Evolutionary conservation across 2,113 vertebrate species (phyloP).

Genomic region (Casuarius casuarius): DNA sequence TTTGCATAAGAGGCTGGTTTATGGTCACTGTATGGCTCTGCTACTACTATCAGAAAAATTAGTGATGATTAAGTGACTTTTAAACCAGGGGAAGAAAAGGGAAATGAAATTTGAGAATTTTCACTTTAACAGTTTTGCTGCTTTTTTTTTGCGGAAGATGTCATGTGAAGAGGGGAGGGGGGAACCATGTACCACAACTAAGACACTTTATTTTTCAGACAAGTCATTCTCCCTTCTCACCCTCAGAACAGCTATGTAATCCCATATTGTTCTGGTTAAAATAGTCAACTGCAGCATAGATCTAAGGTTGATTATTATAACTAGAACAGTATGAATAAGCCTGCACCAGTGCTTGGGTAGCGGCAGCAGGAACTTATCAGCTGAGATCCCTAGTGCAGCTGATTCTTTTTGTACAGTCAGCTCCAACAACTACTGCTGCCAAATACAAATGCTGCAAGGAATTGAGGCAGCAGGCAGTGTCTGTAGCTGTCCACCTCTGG

Average conservation of each 20-base stretch:
- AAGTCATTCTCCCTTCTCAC: not conserved
- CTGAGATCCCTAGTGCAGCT: not conserved
- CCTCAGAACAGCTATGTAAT: not conserved
- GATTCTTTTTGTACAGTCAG: not conserved
- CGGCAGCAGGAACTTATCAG: rapidly evolving
- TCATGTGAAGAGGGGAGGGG: not conserved
- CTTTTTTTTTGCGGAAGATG: not conserved
- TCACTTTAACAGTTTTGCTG: not conserved
- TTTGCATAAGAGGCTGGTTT: not conserved
- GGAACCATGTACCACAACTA: not conserved
- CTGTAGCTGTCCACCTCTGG: not conserved
- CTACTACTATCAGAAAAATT: not conserved
- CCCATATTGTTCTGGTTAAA: not conserved
- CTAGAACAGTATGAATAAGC: not conserved
- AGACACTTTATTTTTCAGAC: not conserved
- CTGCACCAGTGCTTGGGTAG: not conserved
- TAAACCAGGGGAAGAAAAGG: not conserved
- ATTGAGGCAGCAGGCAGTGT: not conserved
- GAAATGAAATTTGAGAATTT: not conserved
- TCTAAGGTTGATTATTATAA: not conserved
- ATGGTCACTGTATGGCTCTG: not conserved
- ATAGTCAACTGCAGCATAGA: not conserved
- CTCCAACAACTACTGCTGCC: not conserved
- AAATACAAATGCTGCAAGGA: not conserved
- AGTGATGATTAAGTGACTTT: not conserved